A percentile compares a stretch with the other conserved stretches of the same genome.
These are phyloP conservation scores for Craniophora ligustri DNA, from an alignment of 2,888 invertebrate genomes.

Conservation along the genomic window DNA sequence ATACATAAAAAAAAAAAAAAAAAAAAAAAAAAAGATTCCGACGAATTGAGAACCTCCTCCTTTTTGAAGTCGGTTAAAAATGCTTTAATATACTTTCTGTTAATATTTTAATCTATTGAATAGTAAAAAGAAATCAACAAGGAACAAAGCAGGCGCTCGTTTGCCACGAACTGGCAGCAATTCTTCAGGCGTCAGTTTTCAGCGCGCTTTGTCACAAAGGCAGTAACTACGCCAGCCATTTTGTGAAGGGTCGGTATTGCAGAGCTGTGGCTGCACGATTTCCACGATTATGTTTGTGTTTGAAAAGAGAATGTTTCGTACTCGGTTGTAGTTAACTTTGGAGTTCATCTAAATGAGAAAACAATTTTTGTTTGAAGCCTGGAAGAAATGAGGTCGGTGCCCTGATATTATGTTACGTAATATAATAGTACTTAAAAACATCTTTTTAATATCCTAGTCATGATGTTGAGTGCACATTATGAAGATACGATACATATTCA, in stretches of 20 bases:
- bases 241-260: conserved; percentile 38
- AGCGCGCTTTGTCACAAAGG: conserved; percentile 62
- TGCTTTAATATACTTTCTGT: too few species aligned
- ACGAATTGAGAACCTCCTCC: too few species aligned
- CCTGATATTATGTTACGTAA: conserved; percentile 5
- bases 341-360: conserved; percentile 26
- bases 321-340: conserved; percentile 38
- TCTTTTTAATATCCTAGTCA: too few species aligned
- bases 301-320: conserved; percentile 31
- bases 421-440: too few species aligned
- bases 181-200: conserved; percentile 62
- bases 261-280: conserved; percentile 27
- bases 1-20: too few species aligned
- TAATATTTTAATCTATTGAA: conserved; percentile 42
- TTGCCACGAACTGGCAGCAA: conserved; percentile 53
- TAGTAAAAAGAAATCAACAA: conserved; percentile 43
- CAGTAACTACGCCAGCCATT: conserved; percentile 46
- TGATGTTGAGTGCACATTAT: too few species aligned
- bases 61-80: too few species aligned
- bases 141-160: conserved; percentile 45
- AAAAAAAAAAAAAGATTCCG: too few species aligned
- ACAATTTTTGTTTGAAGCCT: conserved; percentile 12
- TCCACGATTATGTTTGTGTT: conserved; percentile 40
- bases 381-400: neutral
- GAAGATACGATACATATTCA: too few species aligned